Conservation (phyloP, 2,113 vertebrate genomes). For the Dipodomys spectabilis region DNA sequence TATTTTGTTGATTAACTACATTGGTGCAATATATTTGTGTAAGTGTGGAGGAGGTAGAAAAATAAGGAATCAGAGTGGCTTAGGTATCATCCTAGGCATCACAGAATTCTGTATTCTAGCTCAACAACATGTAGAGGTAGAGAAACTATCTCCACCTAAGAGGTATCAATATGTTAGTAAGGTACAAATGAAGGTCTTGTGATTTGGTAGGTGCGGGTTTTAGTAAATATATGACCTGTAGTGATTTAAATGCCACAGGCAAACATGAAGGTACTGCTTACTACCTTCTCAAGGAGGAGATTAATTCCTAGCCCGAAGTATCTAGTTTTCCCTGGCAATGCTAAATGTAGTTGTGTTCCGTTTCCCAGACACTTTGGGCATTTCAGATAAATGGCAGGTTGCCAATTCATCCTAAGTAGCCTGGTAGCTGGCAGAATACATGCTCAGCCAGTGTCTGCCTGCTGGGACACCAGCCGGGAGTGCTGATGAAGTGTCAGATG, state of each 20-base stretch:
- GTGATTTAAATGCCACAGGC: constrained; percentile 73
- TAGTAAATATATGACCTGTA: constrained; percentile 67
- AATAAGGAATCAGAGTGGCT: not conserved
- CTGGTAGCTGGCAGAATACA: constrained; percentile 77
- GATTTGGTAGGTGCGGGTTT: constrained; percentile 58
- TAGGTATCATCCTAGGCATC: not conserved
- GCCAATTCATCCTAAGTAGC: constrained; percentile 78
- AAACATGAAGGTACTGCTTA: constrained; percentile 69
- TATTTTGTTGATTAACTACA: constrained; percentile 10
- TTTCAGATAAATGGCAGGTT: constrained; percentile 80
- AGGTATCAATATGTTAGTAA: constrained; percentile 19
- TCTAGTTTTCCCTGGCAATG: constrained; percentile 77
- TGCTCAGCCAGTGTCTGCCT: constrained; percentile 75
- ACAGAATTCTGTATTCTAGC: not conserved
- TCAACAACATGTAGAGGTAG: not conserved
- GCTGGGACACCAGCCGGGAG: constrained; percentile 79
- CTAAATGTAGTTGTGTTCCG: constrained; percentile 73
- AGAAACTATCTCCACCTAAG: constrained; percentile 1
- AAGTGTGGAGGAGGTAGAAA: constrained; percentile 8
- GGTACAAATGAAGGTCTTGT: constrained; percentile 60
- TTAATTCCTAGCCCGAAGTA: constrained; percentile 80
- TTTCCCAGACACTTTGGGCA: constrained; percentile 71
- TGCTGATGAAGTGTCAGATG: constrained; percentile 82
- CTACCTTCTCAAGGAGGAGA: constrained; percentile 76
- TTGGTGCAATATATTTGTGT: not conserved